Evolutionary conservation across 2,888 invertebrate species (phyloP).

Genomic region (Lasioglossum vierecki): DNA sequence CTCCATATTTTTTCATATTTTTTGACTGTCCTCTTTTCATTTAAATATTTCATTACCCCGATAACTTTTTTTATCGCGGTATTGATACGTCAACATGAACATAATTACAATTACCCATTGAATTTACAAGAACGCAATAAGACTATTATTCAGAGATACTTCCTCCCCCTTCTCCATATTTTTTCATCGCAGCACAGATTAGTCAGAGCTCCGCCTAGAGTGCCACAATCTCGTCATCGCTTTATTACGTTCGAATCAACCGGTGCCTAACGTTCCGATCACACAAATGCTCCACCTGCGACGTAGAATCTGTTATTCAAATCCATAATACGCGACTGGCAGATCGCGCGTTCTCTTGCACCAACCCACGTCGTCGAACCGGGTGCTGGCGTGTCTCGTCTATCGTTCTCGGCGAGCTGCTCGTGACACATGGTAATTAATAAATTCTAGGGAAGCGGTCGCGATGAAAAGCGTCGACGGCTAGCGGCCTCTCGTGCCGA

Average conservation of each 20-base stretch:
- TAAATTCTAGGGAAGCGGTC: constrained; percentile 36
- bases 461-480: constrained; percentile 22
- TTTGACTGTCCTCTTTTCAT: too few species aligned
- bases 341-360: background rate
- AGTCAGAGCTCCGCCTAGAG: background rate
- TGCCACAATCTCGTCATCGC: background rate
- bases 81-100: background rate
- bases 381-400: constrained; percentile 31
- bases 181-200: background rate
- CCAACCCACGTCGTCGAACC: background rate
- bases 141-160: background rate
- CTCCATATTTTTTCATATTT: background rate
- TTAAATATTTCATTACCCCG: too few species aligned
- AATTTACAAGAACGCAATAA: background rate
- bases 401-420: constrained; percentile 28
- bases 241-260: background rate
- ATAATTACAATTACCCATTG: background rate
- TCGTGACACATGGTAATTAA: constrained; percentile 54
- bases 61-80: background rate
- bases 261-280: background rate
- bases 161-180: background rate
- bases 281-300: background rate
- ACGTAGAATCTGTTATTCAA: constrained; percentile 14
- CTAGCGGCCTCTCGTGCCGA: constrained; percentile 8
- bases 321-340: background rate